Evolutionary conservation across 2,113 vertebrate genomes (phyloP).

Genomic region (Isichthys henryi): DNA sequence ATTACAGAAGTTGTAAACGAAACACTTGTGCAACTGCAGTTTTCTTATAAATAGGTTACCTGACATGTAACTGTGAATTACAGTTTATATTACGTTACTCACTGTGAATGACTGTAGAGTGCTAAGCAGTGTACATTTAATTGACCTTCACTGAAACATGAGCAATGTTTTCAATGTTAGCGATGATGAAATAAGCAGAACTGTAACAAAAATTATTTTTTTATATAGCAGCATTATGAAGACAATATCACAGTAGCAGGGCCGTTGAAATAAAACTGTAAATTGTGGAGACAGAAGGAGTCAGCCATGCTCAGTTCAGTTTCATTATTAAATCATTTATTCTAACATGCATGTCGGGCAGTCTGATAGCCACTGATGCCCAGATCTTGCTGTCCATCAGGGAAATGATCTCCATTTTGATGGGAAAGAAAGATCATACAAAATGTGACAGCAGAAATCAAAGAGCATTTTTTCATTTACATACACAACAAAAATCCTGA

Average conservation of each 20-base stretch:
- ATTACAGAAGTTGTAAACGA: background rate
- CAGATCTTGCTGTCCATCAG: slow-evolving; percentile 10
- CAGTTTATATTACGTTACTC: background rate
- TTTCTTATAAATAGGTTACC: background rate
- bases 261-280: background rate
- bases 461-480: slow-evolving; percentile 22
- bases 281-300: background rate
- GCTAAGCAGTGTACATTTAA: background rate
- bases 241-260: background rate
- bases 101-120: background rate
- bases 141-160: background rate
- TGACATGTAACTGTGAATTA: background rate
- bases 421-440: slow-evolving; percentile 15
- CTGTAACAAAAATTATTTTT: background rate
- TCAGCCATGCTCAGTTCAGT: background rate
- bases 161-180: background rate
- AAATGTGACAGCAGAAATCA: slow-evolving; percentile 14
- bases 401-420: background rate
- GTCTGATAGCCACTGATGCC: slow-evolving; percentile 15
- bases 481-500: slow-evolving; percentile 27
- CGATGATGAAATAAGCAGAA: background rate
- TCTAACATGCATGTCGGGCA: slow-evolving; percentile 22
- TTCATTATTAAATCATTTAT: slow-evolving; percentile 33
- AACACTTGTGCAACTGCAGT: background rate
- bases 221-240: background rate